Percentiles rank a stretch among this genome's conserved stretches.
These are phyloP conservation scores for Pycnonotus jocosus DNA, from an alignment of 2,113 vertebrate species.

Conservation along the genomic window DNA sequence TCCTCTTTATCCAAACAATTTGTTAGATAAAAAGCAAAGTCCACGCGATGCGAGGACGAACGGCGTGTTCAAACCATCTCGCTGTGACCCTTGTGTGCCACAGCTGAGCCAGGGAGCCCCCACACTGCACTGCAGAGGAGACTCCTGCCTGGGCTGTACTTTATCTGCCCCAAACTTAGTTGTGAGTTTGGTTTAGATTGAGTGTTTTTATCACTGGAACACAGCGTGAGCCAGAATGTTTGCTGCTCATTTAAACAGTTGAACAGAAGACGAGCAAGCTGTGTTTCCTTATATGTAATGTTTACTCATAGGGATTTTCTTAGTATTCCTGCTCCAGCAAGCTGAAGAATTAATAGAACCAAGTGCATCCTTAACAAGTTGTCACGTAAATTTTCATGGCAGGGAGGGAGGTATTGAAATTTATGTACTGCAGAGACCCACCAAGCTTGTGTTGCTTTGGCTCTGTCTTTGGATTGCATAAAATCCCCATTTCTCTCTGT, in stretches of 20 bases:
- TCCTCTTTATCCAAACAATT: background rate
- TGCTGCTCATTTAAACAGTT: background rate
- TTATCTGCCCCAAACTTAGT: background rate
- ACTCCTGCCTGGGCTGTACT: background rate
- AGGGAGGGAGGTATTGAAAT: background rate
- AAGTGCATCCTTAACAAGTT: background rate
- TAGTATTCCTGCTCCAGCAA: background rate
- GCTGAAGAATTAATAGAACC: background rate
- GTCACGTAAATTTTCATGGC: background rate
- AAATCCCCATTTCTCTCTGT: background rate
- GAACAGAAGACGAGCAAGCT: background rate
- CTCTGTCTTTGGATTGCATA: background rate
- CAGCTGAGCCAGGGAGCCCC: background rate
- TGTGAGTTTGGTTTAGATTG: background rate
- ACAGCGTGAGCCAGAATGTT: background rate
- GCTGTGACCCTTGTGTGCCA: background rate
- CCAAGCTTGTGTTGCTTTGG: background rate
- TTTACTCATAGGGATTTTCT: background rate
- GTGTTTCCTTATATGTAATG: background rate
- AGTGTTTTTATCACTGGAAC: background rate
- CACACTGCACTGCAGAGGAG: background rate
- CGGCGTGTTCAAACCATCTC: fast-evolving
- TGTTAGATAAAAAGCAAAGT: background rate
- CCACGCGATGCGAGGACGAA: background rate
- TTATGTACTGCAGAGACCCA: background rate